These are phyloP conservation scores for Tricholauxania praeusta DNA, from an alignment of 2,888 invertebrate genomes.

Conservation along the genomic window DNA sequence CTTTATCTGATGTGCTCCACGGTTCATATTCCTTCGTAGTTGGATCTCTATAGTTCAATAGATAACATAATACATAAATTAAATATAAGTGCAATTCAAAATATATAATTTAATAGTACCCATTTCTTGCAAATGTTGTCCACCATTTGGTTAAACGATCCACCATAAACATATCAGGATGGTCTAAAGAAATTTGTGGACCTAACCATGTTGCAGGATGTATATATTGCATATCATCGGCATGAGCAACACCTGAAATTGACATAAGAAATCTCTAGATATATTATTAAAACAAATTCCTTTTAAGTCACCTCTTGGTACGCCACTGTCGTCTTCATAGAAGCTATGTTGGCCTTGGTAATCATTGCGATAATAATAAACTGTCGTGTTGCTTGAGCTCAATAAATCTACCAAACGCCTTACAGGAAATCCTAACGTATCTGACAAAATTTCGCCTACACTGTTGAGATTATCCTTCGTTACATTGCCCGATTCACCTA, in stretches of 20 bases:
- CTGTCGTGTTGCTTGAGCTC: conserved; percentile 68
- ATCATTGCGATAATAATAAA: conserved; percentile 74
- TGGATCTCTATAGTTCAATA: background rate
- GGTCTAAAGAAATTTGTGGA: conserved; percentile 53
- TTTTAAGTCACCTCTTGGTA: conserved; percentile 51
- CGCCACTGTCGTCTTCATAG: conserved; percentile 67
- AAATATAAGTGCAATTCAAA: conserved; percentile 25
- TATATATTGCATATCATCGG: conserved; percentile 59
- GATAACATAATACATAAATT: background rate
- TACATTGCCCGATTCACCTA: conserved; percentile 38
- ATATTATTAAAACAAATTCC: too few relatives aligned
- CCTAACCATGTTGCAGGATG: conserved; percentile 55
- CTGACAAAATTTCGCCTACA: conserved; percentile 70
- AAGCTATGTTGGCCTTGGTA: conserved; percentile 72
- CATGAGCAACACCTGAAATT: conserved; percentile 52
- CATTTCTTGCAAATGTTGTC: conserved; percentile 62
- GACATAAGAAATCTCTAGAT: background rate
- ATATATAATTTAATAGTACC: conserved; percentile 50
- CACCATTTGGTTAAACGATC: conserved; percentile 65
- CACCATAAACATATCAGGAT: conserved; percentile 66
- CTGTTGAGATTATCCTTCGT: conserved; percentile 42
- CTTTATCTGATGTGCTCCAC: conserved; percentile 50
- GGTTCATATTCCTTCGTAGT: background rate
- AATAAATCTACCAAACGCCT: conserved; percentile 73
- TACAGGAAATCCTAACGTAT: conserved; percentile 71